A percentile compares a stretch with the other conserved stretches of the same genome.
Conservation (phyloP, 2,113 vertebrate species). For the Ardeotis arabs region DNA sequence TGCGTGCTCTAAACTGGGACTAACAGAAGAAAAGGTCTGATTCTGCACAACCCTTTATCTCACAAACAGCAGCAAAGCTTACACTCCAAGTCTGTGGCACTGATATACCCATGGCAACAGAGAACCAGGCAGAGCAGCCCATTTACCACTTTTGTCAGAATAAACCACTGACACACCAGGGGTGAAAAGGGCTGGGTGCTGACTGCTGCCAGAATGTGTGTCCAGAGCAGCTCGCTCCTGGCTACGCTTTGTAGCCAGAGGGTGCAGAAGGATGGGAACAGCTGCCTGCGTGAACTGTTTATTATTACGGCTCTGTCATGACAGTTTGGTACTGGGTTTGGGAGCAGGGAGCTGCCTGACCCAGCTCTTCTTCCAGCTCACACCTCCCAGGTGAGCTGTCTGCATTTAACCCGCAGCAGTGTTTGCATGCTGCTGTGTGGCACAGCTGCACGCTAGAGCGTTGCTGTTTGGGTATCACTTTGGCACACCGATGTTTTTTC, state of each 20-base stretch:
- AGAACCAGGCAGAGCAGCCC: background rate
- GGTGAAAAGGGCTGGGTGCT: background rate
- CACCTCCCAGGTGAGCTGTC: background rate
- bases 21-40: background rate
- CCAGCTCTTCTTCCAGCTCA: background rate
- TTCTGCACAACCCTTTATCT: background rate
- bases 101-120: no score
- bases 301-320: fast-evolving
- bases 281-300: background rate
- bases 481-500: background rate
- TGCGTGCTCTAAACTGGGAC: background rate
- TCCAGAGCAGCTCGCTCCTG: fast-evolving
- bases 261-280: background rate
- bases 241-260: background rate
- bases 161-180: background rate
- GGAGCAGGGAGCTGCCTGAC: background rate
- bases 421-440: background rate
- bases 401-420: background rate
- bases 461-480: background rate
- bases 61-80: background rate
- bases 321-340: background rate
- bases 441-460: background rate
- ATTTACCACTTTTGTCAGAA: background rate
- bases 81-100: fast-evolving
- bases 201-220: fast-evolving